Percentiles rank a stretch among this genome's conserved stretches.
Conservation (phyloP, 2,888 invertebrate genomes). For the Gari tellinella region DNA sequence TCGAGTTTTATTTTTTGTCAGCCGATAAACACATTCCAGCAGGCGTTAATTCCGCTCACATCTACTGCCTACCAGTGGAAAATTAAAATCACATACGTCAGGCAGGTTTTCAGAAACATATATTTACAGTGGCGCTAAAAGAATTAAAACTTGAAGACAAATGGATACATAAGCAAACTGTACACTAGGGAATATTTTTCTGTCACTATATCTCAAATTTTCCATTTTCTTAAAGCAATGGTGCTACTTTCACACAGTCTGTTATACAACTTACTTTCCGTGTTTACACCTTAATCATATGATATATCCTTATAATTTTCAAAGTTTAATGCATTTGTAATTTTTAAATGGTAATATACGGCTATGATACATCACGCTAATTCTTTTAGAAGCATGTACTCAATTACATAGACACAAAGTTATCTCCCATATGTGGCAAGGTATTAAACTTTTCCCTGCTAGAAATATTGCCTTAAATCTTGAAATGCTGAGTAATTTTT, state of each 20-base stretch:
- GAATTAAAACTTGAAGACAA: slow-evolving; percentile 45
- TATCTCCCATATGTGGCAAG: slow-evolving; percentile 4
- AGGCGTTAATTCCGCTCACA: slow-evolving; percentile 41
- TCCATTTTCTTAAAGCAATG: slow-evolving; percentile 20
- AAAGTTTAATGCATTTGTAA: neutral
- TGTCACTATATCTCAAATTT: slow-evolving; percentile 27
- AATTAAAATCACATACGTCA: slow-evolving; percentile 15
- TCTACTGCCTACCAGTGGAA: neutral
- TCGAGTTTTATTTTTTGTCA: slow-evolving; percentile 36
- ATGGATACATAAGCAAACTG: slow-evolving; percentile 45
- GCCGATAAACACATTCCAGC: slow-evolving; percentile 29
- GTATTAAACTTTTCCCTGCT: too few species aligned
- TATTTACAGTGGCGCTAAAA: slow-evolving; percentile 35
- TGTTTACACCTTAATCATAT: neutral
- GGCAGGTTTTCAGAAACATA: slow-evolving; percentile 9
- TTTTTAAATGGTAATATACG: slow-evolving; percentile 3
- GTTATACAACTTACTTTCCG: slow-evolving; percentile 7
- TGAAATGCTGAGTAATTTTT: too few species aligned
- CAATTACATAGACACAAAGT: slow-evolving; percentile 1
- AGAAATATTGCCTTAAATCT: too few species aligned
- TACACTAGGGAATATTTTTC: slow-evolving; percentile 24
- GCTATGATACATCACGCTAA: neutral
- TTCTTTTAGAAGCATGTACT: slow-evolving; percentile 1
- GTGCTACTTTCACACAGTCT: slow-evolving; percentile 17
- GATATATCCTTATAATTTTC: slow-evolving; percentile 12